Conservation (phyloP, 2,113 vertebrate species). For the Narcine bancroftii region DNA sequence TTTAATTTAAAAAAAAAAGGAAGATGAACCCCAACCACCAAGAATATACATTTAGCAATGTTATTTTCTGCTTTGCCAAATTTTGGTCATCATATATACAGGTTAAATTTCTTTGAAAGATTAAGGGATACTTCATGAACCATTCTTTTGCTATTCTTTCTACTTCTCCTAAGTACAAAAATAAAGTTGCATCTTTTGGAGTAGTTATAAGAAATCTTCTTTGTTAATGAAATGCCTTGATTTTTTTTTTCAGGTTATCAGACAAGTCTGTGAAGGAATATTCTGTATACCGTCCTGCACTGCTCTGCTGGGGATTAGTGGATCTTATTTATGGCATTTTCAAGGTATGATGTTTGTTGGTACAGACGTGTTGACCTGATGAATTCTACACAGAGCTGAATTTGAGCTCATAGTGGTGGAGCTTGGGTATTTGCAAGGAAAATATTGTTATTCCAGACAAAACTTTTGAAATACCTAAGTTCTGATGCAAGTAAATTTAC, state of each 20-base stretch:
- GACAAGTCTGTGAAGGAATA: conserved; percentile 89
- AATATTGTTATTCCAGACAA: not conserved
- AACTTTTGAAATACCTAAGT: not conserved
- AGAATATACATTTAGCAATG: not conserved
- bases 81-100: not conserved
- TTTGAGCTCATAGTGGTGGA: not conserved
- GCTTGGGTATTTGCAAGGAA: not conserved
- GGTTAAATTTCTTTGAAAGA: not conserved
- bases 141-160: not conserved
- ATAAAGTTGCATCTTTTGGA: not conserved
- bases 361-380: not conserved
- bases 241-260: conserved; percentile 61
- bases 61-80: not conserved
- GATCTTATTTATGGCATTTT: conserved; percentile 97
- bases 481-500: not conserved
- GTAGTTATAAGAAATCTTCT: not conserved
- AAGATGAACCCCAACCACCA: not conserved
- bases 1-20: too few species aligned
- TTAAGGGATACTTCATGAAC: not conserved
- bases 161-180: not conserved
- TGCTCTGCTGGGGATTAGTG: conserved; percentile 96
- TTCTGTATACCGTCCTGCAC: conserved; percentile 80
- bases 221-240: not conserved
- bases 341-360: conserved; percentile 63
- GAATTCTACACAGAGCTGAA: not conserved